Conservation (phyloP, 2,888 invertebrate species). For the Volucella zonaria region DNA sequence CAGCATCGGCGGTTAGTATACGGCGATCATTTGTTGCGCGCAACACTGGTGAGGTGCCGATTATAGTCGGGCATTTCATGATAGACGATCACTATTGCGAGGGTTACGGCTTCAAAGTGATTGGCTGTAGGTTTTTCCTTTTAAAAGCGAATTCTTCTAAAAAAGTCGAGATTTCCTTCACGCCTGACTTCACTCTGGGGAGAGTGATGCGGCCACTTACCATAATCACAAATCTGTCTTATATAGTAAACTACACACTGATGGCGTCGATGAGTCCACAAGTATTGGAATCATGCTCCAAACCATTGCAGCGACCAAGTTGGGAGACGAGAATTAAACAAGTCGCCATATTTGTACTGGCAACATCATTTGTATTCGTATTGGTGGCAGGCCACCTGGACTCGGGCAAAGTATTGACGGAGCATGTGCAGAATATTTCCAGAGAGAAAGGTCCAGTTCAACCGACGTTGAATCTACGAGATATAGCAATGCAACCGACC, state of each 20-base stretch:
- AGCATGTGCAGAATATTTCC: slow-evolving; percentile 82
- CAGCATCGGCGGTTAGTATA: slow-evolving; percentile 84
- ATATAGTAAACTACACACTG: slow-evolving; percentile 87
- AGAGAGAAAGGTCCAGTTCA: slow-evolving; percentile 84
- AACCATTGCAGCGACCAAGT: slow-evolving; percentile 87
- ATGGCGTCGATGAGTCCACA: slow-evolving; percentile 86
- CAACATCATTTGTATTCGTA: slow-evolving; percentile 86
- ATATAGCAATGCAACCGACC: slow-evolving; percentile 77
- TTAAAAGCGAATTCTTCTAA: slow-evolving; percentile 88
- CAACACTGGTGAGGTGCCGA: slow-evolving; percentile 95
- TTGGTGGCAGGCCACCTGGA: slow-evolving; percentile 88
- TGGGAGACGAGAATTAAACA: slow-evolving; percentile 91
- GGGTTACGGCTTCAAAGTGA: slow-evolving; percentile 90
- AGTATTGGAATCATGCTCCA: slow-evolving; percentile 87
- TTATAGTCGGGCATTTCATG: slow-evolving; percentile 87
- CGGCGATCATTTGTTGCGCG: slow-evolving; percentile 92
- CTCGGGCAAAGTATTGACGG: slow-evolving; percentile 87
- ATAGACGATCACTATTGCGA: slow-evolving; percentile 88
- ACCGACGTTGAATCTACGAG: slow-evolving; percentile 86
- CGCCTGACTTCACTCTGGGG: slow-evolving; percentile 93
- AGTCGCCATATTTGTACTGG: slow-evolving; percentile 85
- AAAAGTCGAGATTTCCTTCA: slow-evolving; percentile 93
- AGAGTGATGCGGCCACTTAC: slow-evolving; percentile 87
- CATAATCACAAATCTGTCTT: slow-evolving; percentile 85
- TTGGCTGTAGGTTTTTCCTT: slow-evolving; percentile 89